These are phyloP conservation scores for Saccostrea echinata DNA, from an alignment of 1,140 invertebrate genomes.

Conservation along the genomic window DNA sequence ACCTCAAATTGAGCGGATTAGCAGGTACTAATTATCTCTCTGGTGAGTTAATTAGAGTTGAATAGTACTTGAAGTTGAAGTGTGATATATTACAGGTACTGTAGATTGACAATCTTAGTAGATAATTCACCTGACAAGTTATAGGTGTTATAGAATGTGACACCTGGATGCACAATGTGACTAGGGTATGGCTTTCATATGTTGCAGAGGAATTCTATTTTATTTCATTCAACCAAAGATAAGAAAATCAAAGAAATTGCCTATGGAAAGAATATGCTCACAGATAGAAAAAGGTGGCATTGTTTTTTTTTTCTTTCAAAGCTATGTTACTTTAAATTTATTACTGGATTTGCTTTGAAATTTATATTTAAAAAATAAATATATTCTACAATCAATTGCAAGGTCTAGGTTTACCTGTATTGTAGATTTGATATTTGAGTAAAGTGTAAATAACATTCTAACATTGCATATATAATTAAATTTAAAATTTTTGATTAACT, in stretches of 20 bases:
- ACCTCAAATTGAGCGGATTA: not conserved
- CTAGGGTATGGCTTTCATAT: not conserved
- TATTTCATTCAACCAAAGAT: not conserved
- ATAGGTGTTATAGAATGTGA: not conserved
- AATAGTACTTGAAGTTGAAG: not conserved
- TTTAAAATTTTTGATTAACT: not conserved
- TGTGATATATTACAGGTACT: conserved; percentile 25
- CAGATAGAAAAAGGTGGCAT: conserved; percentile 11
- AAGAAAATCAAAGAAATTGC: not conserved
- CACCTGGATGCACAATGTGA: not conserved
- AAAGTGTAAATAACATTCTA: too few species aligned
- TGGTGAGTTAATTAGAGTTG: not conserved
- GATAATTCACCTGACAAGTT: not conserved
- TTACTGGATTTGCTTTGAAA: too few species aligned
- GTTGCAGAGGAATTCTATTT: not conserved
- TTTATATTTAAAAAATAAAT: too few species aligned
- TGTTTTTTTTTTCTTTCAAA: not conserved
- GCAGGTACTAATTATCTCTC: not conserved
- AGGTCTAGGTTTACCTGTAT: too few species aligned
- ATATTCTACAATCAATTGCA: too few species aligned
- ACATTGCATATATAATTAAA: too few species aligned
- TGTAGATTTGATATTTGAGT: too few species aligned
- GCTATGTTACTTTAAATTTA: too few species aligned
- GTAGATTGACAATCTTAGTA: not conserved
- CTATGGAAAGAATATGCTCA: not conserved